A percentile compares a stretch with the other conserved stretches of the same genome.
These are phyloP conservation scores for Apotomis capreana DNA, from an alignment of 2,888 invertebrate genomes.

Conservation along the genomic window DNA sequence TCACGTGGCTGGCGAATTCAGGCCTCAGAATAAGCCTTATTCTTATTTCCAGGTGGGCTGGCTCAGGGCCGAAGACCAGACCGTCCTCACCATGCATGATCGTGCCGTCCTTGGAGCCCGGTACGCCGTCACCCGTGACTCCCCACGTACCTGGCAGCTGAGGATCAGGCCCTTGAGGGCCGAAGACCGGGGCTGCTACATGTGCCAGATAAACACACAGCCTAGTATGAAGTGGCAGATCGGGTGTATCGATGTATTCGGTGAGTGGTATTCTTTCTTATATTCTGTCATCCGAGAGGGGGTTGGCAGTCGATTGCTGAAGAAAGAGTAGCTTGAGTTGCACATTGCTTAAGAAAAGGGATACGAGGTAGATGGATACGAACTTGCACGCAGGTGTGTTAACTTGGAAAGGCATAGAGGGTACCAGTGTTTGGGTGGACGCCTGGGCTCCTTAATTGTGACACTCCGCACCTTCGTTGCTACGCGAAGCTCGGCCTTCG, in stretches of 20 bases:
- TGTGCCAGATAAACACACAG: conserved; percentile 95
- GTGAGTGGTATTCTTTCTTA: conserved; percentile 77
- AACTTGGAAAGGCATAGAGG: too few relatives aligned
- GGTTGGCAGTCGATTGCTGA: too few relatives aligned
- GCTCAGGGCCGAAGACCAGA: conserved; percentile 95
- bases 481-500: too few relatives aligned
- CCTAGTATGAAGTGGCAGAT: conserved; percentile 93
- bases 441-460: too few relatives aligned
- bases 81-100: conserved; percentile 93
- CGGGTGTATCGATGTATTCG: conserved; percentile 94
- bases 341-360: too few relatives aligned
- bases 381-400: too few relatives aligned
- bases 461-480: too few relatives aligned
- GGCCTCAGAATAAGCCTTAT: not conserved
- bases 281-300: too few relatives aligned
- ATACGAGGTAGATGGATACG: too few relatives aligned
- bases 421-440: too few relatives aligned
- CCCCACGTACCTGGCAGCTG: conserved; percentile 92
- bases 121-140: conserved; percentile 92
- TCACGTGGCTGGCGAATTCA: too few relatives aligned
- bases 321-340: too few relatives aligned
- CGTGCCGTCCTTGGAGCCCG: conserved; percentile 93
- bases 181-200: conserved; percentile 93
- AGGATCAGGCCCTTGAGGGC: conserved; percentile 92
- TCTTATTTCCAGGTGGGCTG: conserved; percentile 89